These are phyloP conservation scores for Hydractinia echinata DNA, from an alignment of 30 jellyfish, hydroid and myxozoan genomes.

Conservation along the genomic window DNA sequence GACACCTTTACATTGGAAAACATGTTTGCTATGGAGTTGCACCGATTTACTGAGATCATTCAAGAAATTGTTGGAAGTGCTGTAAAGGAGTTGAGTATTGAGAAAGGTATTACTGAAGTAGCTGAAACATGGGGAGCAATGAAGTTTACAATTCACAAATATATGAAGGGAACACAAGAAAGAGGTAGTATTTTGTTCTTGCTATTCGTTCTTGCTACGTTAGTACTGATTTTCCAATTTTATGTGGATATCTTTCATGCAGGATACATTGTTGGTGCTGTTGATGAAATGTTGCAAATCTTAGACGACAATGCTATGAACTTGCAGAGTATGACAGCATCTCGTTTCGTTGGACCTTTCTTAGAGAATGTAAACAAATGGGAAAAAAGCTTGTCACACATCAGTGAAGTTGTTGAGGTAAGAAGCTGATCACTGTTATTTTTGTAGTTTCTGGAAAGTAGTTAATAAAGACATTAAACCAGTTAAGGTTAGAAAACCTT, in stretches of 20 bases:
- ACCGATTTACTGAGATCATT: slow-evolving; percentile 82
- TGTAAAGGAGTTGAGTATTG: slow-evolving; percentile 79
- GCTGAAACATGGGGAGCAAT: slow-evolving; percentile 85
- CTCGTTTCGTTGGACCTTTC: slow-evolving; percentile 95
- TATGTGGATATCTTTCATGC: background rate
- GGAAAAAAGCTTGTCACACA: slow-evolving; percentile 90
- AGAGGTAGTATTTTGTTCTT: slow-evolving; percentile 47
- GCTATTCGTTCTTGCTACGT: background rate
- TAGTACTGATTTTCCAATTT: background rate
- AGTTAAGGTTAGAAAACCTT: too few relatives aligned
- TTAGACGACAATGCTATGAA: slow-evolving; percentile 95
- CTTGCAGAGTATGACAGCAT: slow-evolving; percentile 96
- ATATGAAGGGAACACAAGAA: slow-evolving; percentile 95
- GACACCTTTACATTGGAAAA: slow-evolving; percentile 84
- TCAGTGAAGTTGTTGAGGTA: slow-evolving; percentile 98
- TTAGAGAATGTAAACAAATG: slow-evolving; percentile 84
- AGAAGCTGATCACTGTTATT: background rate
- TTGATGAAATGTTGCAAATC: slow-evolving; percentile 78
- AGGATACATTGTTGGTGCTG: slow-evolving; percentile 93
- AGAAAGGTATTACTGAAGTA: slow-evolving; percentile 83
- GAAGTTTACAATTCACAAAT: slow-evolving; percentile 68
- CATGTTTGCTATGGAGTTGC: slow-evolving; percentile 97
- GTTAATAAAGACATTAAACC: too few relatives aligned
- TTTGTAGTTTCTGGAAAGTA: too few relatives aligned
- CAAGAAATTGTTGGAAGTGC: slow-evolving; percentile 93